Conservation (phyloP, 2,888 invertebrate species). For the Antheraea assamensis region DNA sequence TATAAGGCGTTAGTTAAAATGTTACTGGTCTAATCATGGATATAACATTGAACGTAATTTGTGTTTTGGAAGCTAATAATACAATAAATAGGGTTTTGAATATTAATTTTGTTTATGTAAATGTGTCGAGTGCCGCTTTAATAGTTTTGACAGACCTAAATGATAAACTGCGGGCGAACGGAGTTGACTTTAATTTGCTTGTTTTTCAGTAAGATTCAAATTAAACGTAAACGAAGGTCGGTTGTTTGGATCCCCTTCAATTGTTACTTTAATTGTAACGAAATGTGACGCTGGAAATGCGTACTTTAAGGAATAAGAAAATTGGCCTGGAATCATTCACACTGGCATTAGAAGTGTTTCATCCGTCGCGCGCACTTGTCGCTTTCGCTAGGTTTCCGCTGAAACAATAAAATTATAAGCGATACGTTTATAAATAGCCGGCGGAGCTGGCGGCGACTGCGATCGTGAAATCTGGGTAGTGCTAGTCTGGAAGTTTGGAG, state of each 20-base stretch:
- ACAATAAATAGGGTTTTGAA: neutral
- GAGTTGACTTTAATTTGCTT: slow-evolving; percentile 23
- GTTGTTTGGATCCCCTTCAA: slow-evolving; percentile 42
- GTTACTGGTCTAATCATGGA: neutral
- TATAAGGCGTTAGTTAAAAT: neutral
- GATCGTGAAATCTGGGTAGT: slow-evolving; percentile 53
- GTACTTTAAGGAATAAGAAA: slow-evolving; percentile 37
- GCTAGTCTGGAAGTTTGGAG: slow-evolving; percentile 67
- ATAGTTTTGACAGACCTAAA: slow-evolving; percentile 14
- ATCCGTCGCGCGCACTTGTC: slow-evolving; percentile 74
- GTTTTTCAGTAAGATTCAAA: slow-evolving; percentile 21
- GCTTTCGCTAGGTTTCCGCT: slow-evolving; percentile 69
- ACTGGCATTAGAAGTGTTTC: slow-evolving; percentile 69
- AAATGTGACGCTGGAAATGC: slow-evolving; percentile 48
- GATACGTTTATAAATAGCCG: slow-evolving; percentile 72
- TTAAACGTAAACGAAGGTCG: slow-evolving; percentile 34
- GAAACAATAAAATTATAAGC: slow-evolving; percentile 81
- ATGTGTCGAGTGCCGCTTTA: neutral
- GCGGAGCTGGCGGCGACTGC: slow-evolving; percentile 51
- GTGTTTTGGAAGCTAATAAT: neutral
- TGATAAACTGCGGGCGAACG: slow-evolving; percentile 21
- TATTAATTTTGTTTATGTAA: neutral
- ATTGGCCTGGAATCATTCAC: slow-evolving; percentile 52
- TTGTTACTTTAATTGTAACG: slow-evolving; percentile 41
- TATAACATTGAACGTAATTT: neutral